These are phyloP conservation scores for Jaculus jaculus DNA, from an alignment of 2,113 vertebrate species.

Conservation along the genomic window DNA sequence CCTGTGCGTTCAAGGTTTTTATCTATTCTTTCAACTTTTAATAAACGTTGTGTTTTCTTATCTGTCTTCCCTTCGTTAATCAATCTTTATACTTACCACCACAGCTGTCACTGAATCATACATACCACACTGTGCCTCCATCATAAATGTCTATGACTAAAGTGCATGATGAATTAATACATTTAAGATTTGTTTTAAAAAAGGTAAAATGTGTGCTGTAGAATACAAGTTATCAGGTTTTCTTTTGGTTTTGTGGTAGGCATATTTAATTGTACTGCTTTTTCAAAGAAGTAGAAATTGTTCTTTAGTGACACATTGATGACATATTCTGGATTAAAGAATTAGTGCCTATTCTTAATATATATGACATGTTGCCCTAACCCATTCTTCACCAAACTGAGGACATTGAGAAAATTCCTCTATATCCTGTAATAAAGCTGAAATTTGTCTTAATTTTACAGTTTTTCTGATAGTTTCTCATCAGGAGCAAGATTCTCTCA, in stretches of 20 bases:
- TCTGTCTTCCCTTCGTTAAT: not conserved
- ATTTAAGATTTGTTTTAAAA: constrained; percentile 17
- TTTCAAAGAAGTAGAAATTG: not conserved
- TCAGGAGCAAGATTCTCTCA: not conserved
- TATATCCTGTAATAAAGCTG: not conserved
- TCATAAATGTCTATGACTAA: not conserved
- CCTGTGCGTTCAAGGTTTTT: not conserved
- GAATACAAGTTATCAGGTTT: not conserved
- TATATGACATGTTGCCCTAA: not conserved
- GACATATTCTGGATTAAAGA: not conserved
- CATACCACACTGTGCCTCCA: not conserved
- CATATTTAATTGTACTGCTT: not conserved
- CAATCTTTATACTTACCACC: not conserved
- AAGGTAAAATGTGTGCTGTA: not conserved
- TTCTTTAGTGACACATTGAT: not conserved
- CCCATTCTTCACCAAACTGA: not conserved
- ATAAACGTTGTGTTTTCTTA: not conserved
- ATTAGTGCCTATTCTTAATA: not conserved
- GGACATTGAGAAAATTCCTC: not conserved
- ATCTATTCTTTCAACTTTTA: not conserved
- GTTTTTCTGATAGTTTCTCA: not conserved
- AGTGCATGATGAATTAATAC: not conserved
- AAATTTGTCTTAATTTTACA: not conserved
- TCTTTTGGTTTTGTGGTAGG: not conserved
- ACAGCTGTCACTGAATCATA: not conserved